Evolutionary conservation across 2,113 vertebrate genomes (phyloP), one percentile per base, ranked within the genome.

Genomic region (Narcine bancroftii): DNA sequence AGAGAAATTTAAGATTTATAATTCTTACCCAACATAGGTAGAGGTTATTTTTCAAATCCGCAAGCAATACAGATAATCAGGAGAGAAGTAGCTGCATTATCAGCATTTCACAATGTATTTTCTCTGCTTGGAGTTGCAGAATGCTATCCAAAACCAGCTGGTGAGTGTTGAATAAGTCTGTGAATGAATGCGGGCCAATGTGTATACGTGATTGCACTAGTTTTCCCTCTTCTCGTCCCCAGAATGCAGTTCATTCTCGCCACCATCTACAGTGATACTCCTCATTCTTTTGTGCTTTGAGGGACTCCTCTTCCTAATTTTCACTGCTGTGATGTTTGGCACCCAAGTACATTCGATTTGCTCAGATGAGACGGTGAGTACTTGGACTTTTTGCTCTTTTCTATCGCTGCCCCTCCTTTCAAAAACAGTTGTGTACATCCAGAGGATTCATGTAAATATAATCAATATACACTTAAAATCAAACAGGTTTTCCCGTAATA

Each of bases 321-420:
- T 99, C 96, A 99, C 99, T 0, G 97, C 98, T 0, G 98, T 99
- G 93, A 99, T 99, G 99, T 99, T 99, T 92, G 99, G 99, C 92
- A 99, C 98, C 26, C 98, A 99, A 95, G 97, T 99, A 93, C 98
- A 99, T 96, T 99, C 99, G 93, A 99, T 99, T 96, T 99, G 99
- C 94, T 96, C 96, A 0, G 98, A 99, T 11, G 98, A 99, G 96
- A 99, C 99, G 95, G 99, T 99, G 94, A 96, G 99, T 96, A 83
- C 83, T 29, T 11, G 2, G 75, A 42, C 17, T 73, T 17, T 92
- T 85, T 72, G 15, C 71, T 65, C 56, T 60, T 13, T 13, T 13
- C 56, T 60, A 5, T 13, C 56, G 13, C 60, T 3, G 29, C 19
- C 11, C 33, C 42, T 36, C 50, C 81, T 60, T 60, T 60, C 60